Base-by-base conservation (phyloP, 1,140 invertebrate species). In the Eumeta japonica region DNA sequence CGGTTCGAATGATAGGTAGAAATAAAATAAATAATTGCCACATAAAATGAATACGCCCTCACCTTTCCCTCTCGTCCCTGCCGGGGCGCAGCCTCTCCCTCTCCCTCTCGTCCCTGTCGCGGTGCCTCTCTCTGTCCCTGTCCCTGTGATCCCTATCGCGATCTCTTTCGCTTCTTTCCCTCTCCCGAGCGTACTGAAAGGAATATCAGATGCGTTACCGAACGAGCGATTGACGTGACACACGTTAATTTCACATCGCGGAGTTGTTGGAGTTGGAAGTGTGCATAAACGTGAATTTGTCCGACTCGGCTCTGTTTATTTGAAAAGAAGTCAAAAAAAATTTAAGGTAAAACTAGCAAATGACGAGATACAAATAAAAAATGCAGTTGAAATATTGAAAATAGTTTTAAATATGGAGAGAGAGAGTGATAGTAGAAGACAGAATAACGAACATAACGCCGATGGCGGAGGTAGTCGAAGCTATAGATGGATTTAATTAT, bases 171-270 rank as follows among this genome's bases (percentile, higher is more conserved):
- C 64, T 66, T 55, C 75, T 56, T 45, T 75, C 74, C 37, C 75
- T 50, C 55, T 74, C 72, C 58, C 75, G 72, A 16, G 75, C 67
- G 39, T 78, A 77, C 78, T 80, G 57, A 14, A 65, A 70, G 38
- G 46, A 20, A 39, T 46, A 35, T 34, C 20, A 14, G 14, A 39
- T n/a, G n/a, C n/a, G n/a, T n/a, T n/a, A n/a, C n/a, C n/a, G n/a
- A n/a, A n/a, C n/a, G n/a, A n/a, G n/a, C n/a, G n/a, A n/a, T n/a
- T n/a, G n/a, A n/a, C n/a, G n/a, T n/a, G n/a, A n/a, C n/a, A n/a
- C n/a, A n/a, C n/a, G n/a, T n/a, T 34, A 28, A 17, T 24, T 10
- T 39, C 31, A 18, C 17, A 37, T n/a, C 11, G 5, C 29, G n/a
- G n/a, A n/a, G n/a, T n/a, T n/a, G n/a, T n/a, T n/a, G n/a, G n/a